phyloP scores from a whole-genome alignment of 2,888 invertebrate genomes.

The Melieria omissa region DNA sequence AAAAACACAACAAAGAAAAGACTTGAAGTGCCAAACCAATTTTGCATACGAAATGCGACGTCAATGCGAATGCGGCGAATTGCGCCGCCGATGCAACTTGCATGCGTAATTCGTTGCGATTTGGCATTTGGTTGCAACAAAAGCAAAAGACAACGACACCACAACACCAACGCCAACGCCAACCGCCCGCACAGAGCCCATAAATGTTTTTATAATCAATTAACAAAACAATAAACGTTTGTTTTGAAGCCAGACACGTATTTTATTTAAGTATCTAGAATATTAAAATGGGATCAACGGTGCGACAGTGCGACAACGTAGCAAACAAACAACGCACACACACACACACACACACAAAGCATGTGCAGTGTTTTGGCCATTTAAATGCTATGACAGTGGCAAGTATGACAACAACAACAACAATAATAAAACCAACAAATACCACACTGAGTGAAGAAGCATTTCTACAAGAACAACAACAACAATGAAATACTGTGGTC shows the following conservation, averaged over 20 bases:
- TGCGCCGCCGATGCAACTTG: slow-evolving; percentile 27
- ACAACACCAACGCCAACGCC: background rate
- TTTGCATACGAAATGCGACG: slow-evolving; percentile 34
- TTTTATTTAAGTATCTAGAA: slow-evolving; percentile 67
- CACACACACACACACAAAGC: background rate
- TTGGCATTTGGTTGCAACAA: slow-evolving; percentile 16
- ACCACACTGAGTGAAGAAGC: background rate
- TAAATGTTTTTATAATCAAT: slow-evolving; percentile 48
- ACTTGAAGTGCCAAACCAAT: slow-evolving; percentile 27
- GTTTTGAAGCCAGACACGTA: slow-evolving; percentile 63
- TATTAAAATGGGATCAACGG: slow-evolving; percentile 66
- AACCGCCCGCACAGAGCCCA: slow-evolving; percentile 7
- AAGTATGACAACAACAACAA: background rate
- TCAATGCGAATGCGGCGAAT: slow-evolving; percentile 24
- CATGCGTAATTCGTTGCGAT: slow-evolving; percentile 27
- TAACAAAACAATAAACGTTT: slow-evolving; percentile 59
- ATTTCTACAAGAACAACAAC: slow-evolving; percentile 1
- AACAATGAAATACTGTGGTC: background rate
- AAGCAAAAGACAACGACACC: slow-evolving; percentile 2
- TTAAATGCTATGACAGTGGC: slow-evolving; percentile 25
- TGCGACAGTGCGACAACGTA: background rate
- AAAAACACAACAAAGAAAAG: background rate
- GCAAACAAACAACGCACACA: background rate
- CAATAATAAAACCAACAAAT: background rate
- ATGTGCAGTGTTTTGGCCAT: slow-evolving; percentile 13